A percentile compares a stretch with the other conserved stretches of the same genome.
Evolutionary conservation across 2,888 invertebrate species (phyloP).

Genomic region (Eupithecia vulgata): DNA sequence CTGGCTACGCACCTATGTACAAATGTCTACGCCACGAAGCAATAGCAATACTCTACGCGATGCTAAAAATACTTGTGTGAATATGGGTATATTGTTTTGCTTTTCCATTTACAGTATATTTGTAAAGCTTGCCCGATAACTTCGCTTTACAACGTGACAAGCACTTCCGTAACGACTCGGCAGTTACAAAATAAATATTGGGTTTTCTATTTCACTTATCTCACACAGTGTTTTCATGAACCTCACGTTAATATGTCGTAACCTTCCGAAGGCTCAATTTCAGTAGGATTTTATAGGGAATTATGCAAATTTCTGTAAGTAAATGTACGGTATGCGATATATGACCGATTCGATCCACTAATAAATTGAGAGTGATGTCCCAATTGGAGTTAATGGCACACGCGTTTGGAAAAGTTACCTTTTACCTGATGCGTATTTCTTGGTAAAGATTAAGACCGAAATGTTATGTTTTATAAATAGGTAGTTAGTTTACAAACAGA

Average conservation of each 20-base stretch:
- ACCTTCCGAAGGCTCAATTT: conserved; percentile 15
- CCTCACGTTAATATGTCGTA: conserved; percentile 17
- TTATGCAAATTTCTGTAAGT: conserved; percentile 23
- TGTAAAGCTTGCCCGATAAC: neutral
- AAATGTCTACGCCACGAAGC: neutral
- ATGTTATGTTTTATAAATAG: neutral
- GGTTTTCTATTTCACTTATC: neutral
- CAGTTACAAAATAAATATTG: neutral
- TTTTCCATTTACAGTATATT: neutral
- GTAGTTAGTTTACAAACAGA: neutral
- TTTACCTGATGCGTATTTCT: neutral
- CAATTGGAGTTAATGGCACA: conserved; percentile 13
- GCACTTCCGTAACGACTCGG: neutral
- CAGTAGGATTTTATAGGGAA: conserved; percentile 26
- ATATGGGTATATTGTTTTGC: neutral
- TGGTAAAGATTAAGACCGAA: neutral
- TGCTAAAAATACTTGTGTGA: neutral
- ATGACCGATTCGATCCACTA: conserved; percentile 13
- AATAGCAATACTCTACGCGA: neutral
- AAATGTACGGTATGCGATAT: conserved; percentile 18
- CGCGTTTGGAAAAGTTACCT: neutral
- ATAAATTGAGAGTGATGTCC: conserved; percentile 19
- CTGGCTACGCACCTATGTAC: neutral
- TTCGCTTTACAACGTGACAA: neutral
- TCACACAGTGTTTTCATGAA: conserved; percentile 11